Percentiles rank a stretch among this genome's conserved stretches.
These are phyloP conservation scores for Ricordea florida DNA, from an alignment of 92 coral and sea anemone species.

Conservation along the genomic window DNA sequence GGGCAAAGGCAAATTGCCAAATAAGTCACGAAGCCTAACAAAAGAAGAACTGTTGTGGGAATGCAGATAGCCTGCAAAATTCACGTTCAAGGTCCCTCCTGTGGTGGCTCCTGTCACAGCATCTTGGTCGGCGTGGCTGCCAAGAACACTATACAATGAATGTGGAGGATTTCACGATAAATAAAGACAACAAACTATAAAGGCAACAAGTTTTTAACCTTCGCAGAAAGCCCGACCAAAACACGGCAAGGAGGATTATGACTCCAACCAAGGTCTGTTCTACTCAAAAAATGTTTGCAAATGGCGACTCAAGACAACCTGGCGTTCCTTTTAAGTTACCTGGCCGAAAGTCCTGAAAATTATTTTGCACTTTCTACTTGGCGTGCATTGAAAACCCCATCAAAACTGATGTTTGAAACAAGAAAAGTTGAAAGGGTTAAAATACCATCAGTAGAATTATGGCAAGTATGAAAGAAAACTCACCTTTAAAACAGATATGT, in stretches of 20 bases:
- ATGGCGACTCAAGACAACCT: conserved; percentile 10
- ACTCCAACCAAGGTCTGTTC: conserved; percentile 8
- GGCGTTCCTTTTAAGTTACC: conserved; percentile 32
- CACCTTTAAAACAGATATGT: conserved; percentile 3
- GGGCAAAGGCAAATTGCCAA: neutral
- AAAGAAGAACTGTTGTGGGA: no score
- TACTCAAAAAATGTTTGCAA: conserved; percentile 46
- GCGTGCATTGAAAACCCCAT: conserved; percentile 28
- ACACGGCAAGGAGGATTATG: conserved; percentile 43
- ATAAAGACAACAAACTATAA: no score
- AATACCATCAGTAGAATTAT: conserved; percentile 19
- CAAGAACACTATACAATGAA: no score
- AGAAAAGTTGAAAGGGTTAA: conserved; percentile 30
- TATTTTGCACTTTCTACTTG: conserved; percentile 28
- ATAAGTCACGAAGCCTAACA: neutral
- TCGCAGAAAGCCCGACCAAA: conserved; percentile 40
- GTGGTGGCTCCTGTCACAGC: no score
- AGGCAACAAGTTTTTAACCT: neutral
- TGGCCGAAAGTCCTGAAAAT: conserved; percentile 24
- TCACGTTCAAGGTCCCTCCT: no score
- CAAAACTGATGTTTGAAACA: conserved; percentile 19
- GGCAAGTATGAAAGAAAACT: conserved; percentile 10
- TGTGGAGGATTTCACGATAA: no score
- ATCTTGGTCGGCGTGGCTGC: no score
- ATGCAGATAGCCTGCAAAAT: no score